Base-by-base conservation (phyloP, 1,140 invertebrate species). In the Sarcophaga peregrina region DNA sequence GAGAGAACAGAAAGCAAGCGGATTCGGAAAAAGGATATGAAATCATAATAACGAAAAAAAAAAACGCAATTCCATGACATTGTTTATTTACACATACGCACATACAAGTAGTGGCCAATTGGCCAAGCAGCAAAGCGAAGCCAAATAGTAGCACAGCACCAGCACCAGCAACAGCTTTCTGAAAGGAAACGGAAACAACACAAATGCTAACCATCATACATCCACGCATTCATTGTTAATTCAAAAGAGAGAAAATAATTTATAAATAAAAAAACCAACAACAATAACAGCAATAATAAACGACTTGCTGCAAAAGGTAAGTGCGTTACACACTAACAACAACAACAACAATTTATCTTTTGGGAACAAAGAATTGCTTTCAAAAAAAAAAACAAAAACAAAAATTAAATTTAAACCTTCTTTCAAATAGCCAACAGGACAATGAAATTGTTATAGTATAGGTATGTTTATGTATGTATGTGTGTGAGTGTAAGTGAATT, bases 311-410 rank as follows among this genome's bases (percentile, higher is more conserved):
- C 25, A 37, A 68, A 68, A 68, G 62, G 62, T 68, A 68, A 68
- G 62, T 68, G 62, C 62, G 62, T 68, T 68, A 68, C 62, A 68
- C 62, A 68, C 17, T n/a, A 68, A n/a, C 54, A 15, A 68, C 62
- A 68, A 68, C 62, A 68, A n/a, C 54, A 15, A 68, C 62, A 68
- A 68, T 20, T 68, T 25, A 68, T 9, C 62, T 37, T 37, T 37
- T n/a, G n/a, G 25, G 25, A 4, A 37, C 25, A 37, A 37, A 37
- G 25, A 37, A 37, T 37, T 37, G 25, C 25, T 37, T 37, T 37
- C 1, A 52, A 52, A 52, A 52, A 52, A 52, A 52, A 50, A 50
- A 50, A 50, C 6, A 50, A 50, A 50, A 50, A 68, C n/a, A 20
- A 68, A 68, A 58, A 58, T 9, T 15, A 62, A 7, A 62, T 8